A percentile compares a stretch with the other conserved stretches of the same genome.
These are phyloP conservation scores for Phalangium opilio DNA, from an alignment of 2,888 invertebrate species.

Conservation along the genomic window DNA sequence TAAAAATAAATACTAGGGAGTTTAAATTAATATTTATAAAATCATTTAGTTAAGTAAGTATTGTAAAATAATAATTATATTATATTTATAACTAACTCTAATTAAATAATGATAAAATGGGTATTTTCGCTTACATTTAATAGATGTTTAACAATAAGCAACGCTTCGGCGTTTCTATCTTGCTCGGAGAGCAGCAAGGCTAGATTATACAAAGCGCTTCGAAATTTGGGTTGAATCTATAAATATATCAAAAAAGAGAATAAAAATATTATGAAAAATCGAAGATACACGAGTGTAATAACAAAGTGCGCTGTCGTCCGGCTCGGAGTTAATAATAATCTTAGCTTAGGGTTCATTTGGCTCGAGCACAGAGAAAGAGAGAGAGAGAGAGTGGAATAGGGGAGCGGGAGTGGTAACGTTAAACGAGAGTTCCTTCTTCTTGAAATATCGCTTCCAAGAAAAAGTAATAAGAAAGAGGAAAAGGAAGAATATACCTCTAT, in stretches of 20 bases:
- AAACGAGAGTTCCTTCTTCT: no score
- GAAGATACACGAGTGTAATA: not conserved
- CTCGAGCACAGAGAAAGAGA: no score
- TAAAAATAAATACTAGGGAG: not conserved
- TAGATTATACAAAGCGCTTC: not conserved
- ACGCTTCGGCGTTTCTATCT: not conserved
- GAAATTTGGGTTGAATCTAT: not conserved
- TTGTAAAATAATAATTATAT: no score
- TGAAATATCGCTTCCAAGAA: no score
- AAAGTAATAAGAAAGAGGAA: no score
- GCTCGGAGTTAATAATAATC: no score
- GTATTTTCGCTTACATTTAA: not conserved
- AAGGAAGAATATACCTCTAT: not conserved
- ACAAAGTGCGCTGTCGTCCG: no score
- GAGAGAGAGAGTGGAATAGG: no score
- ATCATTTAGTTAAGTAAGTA: not conserved
- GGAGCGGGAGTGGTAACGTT: no score
- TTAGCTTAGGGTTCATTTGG: no score
- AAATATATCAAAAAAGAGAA: not conserved
- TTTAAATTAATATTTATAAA: not conserved
- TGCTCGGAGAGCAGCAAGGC: not conserved
- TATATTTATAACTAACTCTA: not conserved
- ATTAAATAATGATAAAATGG: not conserved
- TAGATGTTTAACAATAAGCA: not conserved
- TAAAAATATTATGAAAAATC: not conserved